Base-by-base conservation (phyloP, 2,797 vertebrate species). In the Cyprinella venusta region DNA sequence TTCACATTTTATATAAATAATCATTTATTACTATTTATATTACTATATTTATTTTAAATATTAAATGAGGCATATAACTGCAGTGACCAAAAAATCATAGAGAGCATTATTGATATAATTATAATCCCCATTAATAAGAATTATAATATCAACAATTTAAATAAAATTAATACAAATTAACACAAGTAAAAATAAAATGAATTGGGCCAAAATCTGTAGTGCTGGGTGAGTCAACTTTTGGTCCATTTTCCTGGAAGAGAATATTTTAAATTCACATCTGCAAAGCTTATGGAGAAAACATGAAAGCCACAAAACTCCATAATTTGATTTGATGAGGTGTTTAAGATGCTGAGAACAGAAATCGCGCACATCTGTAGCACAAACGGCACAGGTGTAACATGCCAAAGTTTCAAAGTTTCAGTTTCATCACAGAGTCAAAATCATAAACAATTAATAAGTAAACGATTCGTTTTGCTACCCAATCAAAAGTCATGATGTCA, bases 401-500 rank as follows among this genome's bases (percentile, higher is more conserved):
- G 10, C 4, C 6, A 50, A 67, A 65, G 8, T 12, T 42, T 7
- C 6, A 50, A 67, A 65, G 8, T 12, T 42, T 7, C 36, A 40
- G 13, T 40, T 54, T 56, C 19, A 56, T 16, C 12, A 38, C 8
- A 0, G 33, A 52, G 6, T 56, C 48, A 67, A 79, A 26, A 59
- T 16, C 8, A 9, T 24, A 42, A 2, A 65, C 21, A 56, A 40
- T 52, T 5, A 64, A 42, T 33, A 16, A 36, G 63, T 1, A 45
- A 63, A 42, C 3, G 19, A 64, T 21, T 15, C 1, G n/a, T 33
- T 50, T 42, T 10, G 38, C 5, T 8, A 48, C 56, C 69, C 52
- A 81, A 74, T 70, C 48, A 19, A 15, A 52, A 30, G 36, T 10
- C 36, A 40, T 67, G 36, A 59, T 30, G 68, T 84, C 82, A 80